These are phyloP conservation scores for Threskiornis aethiopicus DNA, from an alignment of 2,797 vertebrate genomes.

Conservation along the genomic window DNA sequence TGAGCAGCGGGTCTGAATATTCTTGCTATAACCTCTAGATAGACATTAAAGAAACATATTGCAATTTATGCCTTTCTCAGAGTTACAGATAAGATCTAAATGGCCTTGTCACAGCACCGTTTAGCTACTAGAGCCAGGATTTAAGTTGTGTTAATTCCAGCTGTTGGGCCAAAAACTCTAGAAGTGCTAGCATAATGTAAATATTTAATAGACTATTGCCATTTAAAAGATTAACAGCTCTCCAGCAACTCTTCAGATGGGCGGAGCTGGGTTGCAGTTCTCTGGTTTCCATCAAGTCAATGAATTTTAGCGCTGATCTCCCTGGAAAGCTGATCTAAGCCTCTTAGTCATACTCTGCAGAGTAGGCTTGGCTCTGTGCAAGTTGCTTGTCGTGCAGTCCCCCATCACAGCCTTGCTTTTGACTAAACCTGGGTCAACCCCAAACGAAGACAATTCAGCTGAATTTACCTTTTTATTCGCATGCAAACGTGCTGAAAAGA, in stretches of 20 bases:
- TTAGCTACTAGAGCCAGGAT: constrained; percentile 36
- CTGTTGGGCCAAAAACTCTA: constrained; percentile 13
- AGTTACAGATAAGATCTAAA: constrained; percentile 51
- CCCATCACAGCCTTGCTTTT: not conserved
- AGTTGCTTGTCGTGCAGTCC: not conserved
- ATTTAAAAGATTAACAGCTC: constrained; percentile 62
- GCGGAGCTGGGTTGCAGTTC: not conserved
- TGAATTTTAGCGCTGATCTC: constrained; percentile 30
- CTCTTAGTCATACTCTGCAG: not conserved
- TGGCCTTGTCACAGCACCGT: not conserved
- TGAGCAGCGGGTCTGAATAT: not conserved
- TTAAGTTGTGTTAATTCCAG: constrained; percentile 46
- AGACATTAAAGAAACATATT: constrained; percentile 16
- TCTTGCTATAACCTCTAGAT: not conserved
- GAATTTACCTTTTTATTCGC: not conserved
- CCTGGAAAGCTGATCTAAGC: constrained; percentile 12
- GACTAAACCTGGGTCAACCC: not conserved
- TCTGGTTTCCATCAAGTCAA: constrained; percentile 35
- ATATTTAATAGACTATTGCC: constrained; percentile 60
- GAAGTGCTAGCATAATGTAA: constrained; percentile 37
- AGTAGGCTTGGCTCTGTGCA: not conserved
- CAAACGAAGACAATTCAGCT: not conserved
- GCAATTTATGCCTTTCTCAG: constrained; percentile 12
- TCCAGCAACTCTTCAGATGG: not conserved
- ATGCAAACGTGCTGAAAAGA: not conserved